A percentile compares a stretch with the other conserved stretches of the same genome.
phyloP scores from a whole-genome alignment of 2,888 invertebrate species.

The Sicus ferrugineus region DNA sequence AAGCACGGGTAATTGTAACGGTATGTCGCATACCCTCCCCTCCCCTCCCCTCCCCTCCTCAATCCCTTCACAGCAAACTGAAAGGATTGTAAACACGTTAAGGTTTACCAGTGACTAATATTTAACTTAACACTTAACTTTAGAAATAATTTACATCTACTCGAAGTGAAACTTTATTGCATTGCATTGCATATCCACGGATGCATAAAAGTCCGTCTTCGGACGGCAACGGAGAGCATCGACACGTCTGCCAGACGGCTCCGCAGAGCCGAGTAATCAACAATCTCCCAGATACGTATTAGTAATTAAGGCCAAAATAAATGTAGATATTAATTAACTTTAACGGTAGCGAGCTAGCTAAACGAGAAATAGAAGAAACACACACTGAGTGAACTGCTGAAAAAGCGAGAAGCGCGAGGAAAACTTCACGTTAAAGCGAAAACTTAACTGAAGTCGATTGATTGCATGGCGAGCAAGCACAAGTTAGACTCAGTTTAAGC shows the following conservation, averaged over 20 bases:
- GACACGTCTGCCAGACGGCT: slow-evolving; percentile 43
- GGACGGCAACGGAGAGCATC: slow-evolving; percentile 43
- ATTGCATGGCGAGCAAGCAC: too few relatives aligned
- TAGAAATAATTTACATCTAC: slow-evolving; percentile 35
- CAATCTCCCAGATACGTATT: slow-evolving; percentile 63
- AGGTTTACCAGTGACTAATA: slow-evolving; percentile 60
- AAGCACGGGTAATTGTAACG: slow-evolving; percentile 36
- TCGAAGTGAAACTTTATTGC: not conserved
- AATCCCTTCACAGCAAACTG: slow-evolving; percentile 8
- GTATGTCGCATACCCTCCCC: slow-evolving; percentile 55
- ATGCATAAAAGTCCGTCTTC: slow-evolving; percentile 38
- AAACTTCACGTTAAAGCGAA: not conserved
- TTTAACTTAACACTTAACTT: slow-evolving; percentile 31
- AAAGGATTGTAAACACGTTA: slow-evolving; percentile 36
- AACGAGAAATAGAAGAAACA: slow-evolving; percentile 41
- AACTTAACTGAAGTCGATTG: too few relatives aligned
- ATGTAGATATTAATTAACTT: slow-evolving; percentile 46
- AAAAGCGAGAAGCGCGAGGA: slow-evolving; percentile 39
- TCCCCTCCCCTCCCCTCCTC: slow-evolving; percentile 26
- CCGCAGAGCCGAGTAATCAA: slow-evolving; percentile 42
- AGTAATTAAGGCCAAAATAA: slow-evolving; percentile 60
- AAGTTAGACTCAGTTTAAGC: too few relatives aligned
- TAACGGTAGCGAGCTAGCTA: slow-evolving; percentile 24
- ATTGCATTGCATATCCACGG: not conserved
- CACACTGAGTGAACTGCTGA: slow-evolving; percentile 41